These are phyloP conservation scores for Phocoena phocoena DNA, from an alignment of 2,113 vertebrate genomes.

Conservation along the genomic window DNA sequence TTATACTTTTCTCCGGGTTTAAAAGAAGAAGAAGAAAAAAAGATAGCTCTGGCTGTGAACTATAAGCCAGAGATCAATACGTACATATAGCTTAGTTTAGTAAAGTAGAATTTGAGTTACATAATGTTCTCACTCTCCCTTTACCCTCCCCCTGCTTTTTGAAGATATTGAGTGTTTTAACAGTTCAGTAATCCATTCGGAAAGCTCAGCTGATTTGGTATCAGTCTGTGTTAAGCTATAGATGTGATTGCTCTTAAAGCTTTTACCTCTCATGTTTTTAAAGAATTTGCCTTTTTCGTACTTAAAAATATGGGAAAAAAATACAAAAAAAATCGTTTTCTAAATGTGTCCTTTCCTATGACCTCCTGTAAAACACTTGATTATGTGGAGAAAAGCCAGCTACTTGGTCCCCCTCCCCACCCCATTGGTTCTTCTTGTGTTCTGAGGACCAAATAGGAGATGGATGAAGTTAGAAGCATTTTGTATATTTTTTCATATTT, in stretches of 20 bases:
- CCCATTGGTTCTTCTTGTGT: conserved; percentile 42
- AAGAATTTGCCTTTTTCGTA: not conserved
- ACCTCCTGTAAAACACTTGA: conserved; percentile 28
- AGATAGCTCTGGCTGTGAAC: not conserved
- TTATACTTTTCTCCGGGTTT: not conserved
- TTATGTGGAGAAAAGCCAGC: not conserved
- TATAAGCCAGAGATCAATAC: not conserved
- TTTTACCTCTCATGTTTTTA: not conserved
- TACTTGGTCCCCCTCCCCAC: not conserved
- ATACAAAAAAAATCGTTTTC: not conserved
- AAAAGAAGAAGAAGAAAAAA: not conserved
- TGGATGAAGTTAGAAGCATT: conserved; percentile 53
- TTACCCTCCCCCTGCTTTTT: not conserved
- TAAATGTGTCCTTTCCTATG: conserved; percentile 24
- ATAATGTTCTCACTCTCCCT: not conserved
- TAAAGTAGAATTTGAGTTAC: conserved; percentile 1
- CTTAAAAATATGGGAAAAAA: conserved; percentile 32
- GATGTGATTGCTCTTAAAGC: not conserved
- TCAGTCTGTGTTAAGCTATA: not conserved
- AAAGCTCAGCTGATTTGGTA: conserved; percentile 9
- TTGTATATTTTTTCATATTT: conserved; percentile 55
- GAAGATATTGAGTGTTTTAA: not conserved
- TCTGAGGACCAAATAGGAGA: conserved; percentile 53
- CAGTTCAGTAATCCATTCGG: not conserved
- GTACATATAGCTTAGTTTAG: not conserved